A percentile compares a stretch with the other conserved stretches of the same genome.
Evolutionary conservation across 2,113 vertebrate genomes (phyloP).

Genomic region (Sphaerodactylus townsendi): DNA sequence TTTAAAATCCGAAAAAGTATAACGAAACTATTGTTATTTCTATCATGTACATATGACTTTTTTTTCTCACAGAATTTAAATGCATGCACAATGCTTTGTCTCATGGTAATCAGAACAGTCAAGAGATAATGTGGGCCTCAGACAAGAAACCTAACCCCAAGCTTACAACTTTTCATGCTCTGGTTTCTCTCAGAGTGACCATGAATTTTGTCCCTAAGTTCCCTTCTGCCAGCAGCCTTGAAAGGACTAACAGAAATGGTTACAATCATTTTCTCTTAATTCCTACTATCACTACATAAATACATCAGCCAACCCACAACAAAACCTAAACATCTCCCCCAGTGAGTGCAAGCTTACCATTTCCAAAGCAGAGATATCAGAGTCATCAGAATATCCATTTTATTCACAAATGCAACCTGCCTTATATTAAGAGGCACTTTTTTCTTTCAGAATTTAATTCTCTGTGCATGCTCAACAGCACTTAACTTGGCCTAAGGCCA

Average conservation of each 20-base stretch:
- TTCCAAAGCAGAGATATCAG: background rate
- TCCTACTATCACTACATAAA: background rate
- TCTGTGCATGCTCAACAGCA: too few species aligned
- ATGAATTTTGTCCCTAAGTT: too few species aligned
- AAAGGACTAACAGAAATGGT: background rate
- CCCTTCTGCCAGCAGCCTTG: too few species aligned
- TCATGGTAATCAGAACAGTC: background rate
- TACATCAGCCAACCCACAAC: background rate
- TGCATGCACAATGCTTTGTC: too few species aligned
- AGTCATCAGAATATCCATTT: background rate
- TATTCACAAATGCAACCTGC: background rate
- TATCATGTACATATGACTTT: background rate
- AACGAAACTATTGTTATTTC: background rate
- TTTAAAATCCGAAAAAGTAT: background rate
- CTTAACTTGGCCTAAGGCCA: too few species aligned
- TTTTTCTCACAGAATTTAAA: background rate
- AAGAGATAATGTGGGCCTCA: too few species aligned
- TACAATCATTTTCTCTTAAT: background rate
- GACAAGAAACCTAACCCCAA: too few species aligned
- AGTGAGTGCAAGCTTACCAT: too few species aligned
- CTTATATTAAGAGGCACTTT: background rate
- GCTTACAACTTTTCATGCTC: too few species aligned
- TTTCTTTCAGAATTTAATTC: too few species aligned
- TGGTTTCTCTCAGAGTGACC: too few species aligned
- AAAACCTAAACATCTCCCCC: too few species aligned